Evolutionary conservation across 2,113 vertebrate genomes (phyloP).

Genomic region (Hippocampus comes): DNA sequence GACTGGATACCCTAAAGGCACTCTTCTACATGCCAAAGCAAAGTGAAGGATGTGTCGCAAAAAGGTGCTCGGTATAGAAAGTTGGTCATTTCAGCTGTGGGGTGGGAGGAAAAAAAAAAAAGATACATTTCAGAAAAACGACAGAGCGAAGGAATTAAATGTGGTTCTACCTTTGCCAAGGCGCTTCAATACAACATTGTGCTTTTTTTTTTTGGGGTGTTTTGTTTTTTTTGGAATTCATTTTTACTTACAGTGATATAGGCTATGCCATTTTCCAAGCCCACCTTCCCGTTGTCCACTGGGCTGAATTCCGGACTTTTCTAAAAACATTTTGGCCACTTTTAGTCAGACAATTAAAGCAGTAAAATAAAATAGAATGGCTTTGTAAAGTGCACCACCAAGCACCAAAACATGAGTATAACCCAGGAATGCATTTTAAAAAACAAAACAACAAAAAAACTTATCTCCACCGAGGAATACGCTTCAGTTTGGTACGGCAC

Average conservation of each 20-base stretch:
- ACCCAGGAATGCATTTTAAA: not conserved
- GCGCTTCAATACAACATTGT: not conserved
- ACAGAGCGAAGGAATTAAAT: not conserved
- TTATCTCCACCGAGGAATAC: not conserved
- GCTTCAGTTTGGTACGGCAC: not conserved
- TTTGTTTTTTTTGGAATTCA: not conserved
- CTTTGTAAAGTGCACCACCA: not conserved
- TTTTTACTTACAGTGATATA: constrained; percentile 66
- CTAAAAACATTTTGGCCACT: constrained; percentile 39
- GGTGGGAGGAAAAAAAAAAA: constrained; percentile 14
- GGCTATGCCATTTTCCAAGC: constrained; percentile 44
- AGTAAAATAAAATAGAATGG: not conserved
- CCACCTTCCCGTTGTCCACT: constrained; percentile 42
- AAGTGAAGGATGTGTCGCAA: not conserved
- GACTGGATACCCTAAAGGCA: not conserved
- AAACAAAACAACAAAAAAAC: not conserved
- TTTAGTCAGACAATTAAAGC: not conserved
- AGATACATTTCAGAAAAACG: not conserved
- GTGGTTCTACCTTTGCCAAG: not conserved
- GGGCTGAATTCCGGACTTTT: constrained; percentile 24
- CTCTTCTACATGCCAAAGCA: not conserved
- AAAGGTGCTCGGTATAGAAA: constrained; percentile 10
- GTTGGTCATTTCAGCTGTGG: constrained; percentile 43
- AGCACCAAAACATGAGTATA: not conserved
- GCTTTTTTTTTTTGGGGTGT: too few relatives aligned